These are phyloP conservation scores for Aphodius granarius DNA, from an alignment of 2,888 invertebrate species.

Conservation along the genomic window DNA sequence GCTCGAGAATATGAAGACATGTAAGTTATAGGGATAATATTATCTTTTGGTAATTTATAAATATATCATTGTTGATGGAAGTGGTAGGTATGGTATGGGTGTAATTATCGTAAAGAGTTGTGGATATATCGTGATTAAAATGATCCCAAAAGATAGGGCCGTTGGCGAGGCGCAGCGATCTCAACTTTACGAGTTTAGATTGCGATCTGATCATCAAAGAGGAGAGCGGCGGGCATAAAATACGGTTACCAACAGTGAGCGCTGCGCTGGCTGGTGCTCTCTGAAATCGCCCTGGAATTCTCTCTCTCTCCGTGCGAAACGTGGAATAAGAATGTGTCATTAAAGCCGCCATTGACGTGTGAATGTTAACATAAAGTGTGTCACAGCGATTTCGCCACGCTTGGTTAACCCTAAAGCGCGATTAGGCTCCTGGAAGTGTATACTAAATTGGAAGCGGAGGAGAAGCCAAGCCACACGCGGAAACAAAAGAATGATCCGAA, in stretches of 20 bases:
- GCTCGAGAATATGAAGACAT: no score
- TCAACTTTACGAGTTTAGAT: conserved; percentile 11
- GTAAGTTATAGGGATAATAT: no score
- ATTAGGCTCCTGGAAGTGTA: neutral
- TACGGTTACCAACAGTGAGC: neutral
- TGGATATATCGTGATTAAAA: neutral
- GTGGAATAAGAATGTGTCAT: conserved; percentile 50
- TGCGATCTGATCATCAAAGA: conserved; percentile 9
- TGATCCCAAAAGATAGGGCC: conserved; percentile 3
- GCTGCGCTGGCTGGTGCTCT: neutral
- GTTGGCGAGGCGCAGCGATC: conserved; percentile 1
- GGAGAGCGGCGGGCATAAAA: conserved; percentile 4
- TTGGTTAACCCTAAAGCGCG: conserved; percentile 18
- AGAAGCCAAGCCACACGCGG: neutral
- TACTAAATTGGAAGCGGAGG: neutral
- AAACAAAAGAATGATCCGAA: conserved; percentile 1
- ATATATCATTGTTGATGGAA: neutral
- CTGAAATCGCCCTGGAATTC: conserved; percentile 33
- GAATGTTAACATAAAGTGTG: conserved; percentile 44
- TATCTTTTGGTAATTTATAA: neutral
- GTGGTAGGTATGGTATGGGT: neutral
- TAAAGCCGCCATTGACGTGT: conserved; percentile 46
- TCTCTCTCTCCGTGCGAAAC: conserved; percentile 44
- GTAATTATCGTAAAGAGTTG: neutral
- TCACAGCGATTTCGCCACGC: conserved; percentile 26